Conservation (phyloP, 2,888 invertebrate species). For the Frankliniella fusca region DNA sequence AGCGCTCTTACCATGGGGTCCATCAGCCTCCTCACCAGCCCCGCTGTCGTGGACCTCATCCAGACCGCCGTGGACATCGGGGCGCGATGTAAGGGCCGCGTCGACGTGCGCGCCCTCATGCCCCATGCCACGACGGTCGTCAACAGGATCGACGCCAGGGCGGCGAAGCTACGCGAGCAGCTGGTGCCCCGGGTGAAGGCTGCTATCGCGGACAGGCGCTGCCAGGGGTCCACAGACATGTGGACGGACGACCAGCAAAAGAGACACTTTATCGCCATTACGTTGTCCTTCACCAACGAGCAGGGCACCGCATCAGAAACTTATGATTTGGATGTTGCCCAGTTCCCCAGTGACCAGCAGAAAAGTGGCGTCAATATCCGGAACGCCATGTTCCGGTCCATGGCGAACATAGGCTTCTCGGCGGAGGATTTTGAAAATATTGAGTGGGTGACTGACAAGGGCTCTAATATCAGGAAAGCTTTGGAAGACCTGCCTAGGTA, state of each 20-base stretch:
- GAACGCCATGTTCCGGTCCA: not conserved
- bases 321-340: not conserved
- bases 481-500: too few species aligned
- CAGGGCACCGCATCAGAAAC: not conserved
- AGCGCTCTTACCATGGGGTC: not conserved
- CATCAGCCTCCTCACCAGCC: too few species aligned
- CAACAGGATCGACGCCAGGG: not conserved
- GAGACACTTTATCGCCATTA: not conserved
- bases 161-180: not conserved
- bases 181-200: not conserved
- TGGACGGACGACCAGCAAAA: not conserved
- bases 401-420: not conserved
- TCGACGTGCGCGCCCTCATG: too few species aligned
- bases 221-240: not conserved
- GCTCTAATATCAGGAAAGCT: not conserved
- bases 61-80: too few species aligned
- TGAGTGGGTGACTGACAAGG: not conserved
- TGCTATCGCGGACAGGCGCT: not conserved
- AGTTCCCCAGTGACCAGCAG: not conserved
- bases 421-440: not conserved
- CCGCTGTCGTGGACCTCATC: too few species aligned
- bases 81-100: too few species aligned
- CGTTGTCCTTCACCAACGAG: not conserved
- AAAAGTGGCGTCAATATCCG: not conserved
- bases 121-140: not conserved